Evolutionary conservation across 2,888 invertebrate species (phyloP), one percentile per base, ranked within the genome.

Genomic region (Maniola hyperantus): DNA sequence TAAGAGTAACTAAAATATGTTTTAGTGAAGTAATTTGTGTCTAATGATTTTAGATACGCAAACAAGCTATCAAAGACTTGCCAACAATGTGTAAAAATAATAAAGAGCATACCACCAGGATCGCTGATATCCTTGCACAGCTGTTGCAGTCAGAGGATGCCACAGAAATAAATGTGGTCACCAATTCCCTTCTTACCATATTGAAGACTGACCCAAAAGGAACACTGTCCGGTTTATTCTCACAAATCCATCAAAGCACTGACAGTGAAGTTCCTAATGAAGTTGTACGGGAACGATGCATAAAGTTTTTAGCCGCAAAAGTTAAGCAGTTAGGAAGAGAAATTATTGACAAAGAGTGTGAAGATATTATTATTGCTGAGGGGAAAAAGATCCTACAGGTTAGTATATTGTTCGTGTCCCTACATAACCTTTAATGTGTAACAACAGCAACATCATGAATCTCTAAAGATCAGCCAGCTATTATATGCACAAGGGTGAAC

Each of bases 91-190:
- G 98, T 81, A 97, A 97, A 85, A 97, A 96, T 74, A 95, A 95
- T 68, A 96, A 96, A 73, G 96, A 96, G 72, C 96, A 97, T 79
- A 95, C 98, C 0, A 94, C 95, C 44, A 96, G 96, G 85, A 96
- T 99, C 77, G 97, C 98, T 11, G 98, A 98, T 83, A 97, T 99
- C 71, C 93, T 99, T 68, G 96, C 97, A 6, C 99, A 99, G 83
- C 91, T 99, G 53, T 90, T 99, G 67, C 97, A 97, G 82, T 95
- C 97, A 26, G 97, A 97, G 72, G 98, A 98, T 87, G 87, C 95
- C 34, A 93, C 95, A 33, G 99, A 99, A 89, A 93, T 97, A 71
- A 95, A 95, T 82, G 94, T 97, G 72, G 97, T 98, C 39, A 96
- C 97, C 70, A 96, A 95, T 77, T 97, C 98, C 0, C 92, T 99